A percentile compares a stretch with the other conserved stretches of the same genome.
These are phyloP conservation scores for Acrocephalus kingi DNA, from an alignment of 2,113 vertebrate genomes.

Conservation along the genomic window DNA sequence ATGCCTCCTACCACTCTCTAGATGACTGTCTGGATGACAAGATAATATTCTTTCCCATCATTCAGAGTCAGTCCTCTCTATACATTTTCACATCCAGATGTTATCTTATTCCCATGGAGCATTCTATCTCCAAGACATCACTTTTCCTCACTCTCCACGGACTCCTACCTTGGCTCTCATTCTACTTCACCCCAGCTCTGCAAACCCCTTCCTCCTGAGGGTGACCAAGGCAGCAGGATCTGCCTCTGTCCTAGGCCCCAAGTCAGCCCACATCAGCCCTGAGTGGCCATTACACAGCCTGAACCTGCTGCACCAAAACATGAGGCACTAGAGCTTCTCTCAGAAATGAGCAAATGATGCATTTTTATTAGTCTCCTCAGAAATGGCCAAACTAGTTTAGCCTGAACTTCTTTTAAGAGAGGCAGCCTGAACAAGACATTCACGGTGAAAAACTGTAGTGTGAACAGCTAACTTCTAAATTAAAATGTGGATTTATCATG, in stretches of 20 bases:
- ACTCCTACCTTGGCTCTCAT: not conserved
- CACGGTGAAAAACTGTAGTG: not conserved
- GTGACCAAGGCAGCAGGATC: not conserved
- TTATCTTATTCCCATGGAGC: not conserved
- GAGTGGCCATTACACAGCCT: not conserved
- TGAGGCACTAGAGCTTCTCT: not conserved
- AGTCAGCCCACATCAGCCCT: fast-evolving
- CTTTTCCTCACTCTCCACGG: not conserved
- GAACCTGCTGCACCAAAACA: not conserved
- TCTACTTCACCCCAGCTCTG: not conserved
- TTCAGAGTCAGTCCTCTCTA: not conserved
- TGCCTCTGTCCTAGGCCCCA: not conserved
- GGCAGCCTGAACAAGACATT: not conserved
- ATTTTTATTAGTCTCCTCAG: not conserved
- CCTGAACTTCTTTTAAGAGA: not conserved
- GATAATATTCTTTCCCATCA: not conserved
- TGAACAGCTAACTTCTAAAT: not conserved
- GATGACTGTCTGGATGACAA: not conserved
- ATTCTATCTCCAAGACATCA: fast-evolving
- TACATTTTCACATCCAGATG: not conserved
- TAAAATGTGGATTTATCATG: not conserved
- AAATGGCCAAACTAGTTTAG: not conserved
- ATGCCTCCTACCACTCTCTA: not conserved
- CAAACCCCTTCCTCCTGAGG: not conserved
- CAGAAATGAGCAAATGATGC: not conserved